Base-by-base conservation (phyloP, 2,888 invertebrate genomes). In the Antheraea assamensis region DNA sequence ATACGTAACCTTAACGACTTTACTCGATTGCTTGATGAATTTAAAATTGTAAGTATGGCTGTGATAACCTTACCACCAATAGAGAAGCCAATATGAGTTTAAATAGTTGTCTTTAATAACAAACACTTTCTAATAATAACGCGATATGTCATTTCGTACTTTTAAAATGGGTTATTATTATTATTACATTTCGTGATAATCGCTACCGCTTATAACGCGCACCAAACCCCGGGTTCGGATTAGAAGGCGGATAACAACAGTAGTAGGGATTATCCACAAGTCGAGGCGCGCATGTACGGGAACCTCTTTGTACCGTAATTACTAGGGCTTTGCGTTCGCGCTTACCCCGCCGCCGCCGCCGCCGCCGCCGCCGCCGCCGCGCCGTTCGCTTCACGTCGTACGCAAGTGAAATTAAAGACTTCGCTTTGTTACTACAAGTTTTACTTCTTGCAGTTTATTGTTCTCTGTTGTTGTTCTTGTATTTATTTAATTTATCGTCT, bases 251-350 rank as follows among this genome's bases (percentile, higher is more conserved):
- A 87, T 87, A 85, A 88, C 87, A 86, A 73, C 81, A 79, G 81
- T 78, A 76, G 75, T 70, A 68, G 73, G 87, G 88, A 87, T 89
- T 85, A 88, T 85, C 86, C 79, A 78, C 77, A 74, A 81, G 82
- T 77, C 76, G 77, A 78, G 76, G 80, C 82, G 82, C 81, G 82
- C 80, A 78, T 83, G 81, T 82, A 78, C 79, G 76, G 58, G 77
- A 76, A 76, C 82, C 80, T 79, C 82, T 82, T 85, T 85, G 84
- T 83, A 81, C 77, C 73, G 82, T 87, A 87, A 87, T 88, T 87
- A 87, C 88, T 88, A 86, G 78, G 88, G 86, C 86, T 88, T 87
- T 86, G 76, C 73, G 75, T 75, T 66, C 79, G 73, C 73, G 77
- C 71, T 55, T 35, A 71, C 52, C 35, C 58, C 10, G 21, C 49